Evolutionary conservation across 2,888 invertebrate genomes (phyloP), one percentile per base, ranked within the genome.

Genomic region (Ptychoptera albimana): DNA sequence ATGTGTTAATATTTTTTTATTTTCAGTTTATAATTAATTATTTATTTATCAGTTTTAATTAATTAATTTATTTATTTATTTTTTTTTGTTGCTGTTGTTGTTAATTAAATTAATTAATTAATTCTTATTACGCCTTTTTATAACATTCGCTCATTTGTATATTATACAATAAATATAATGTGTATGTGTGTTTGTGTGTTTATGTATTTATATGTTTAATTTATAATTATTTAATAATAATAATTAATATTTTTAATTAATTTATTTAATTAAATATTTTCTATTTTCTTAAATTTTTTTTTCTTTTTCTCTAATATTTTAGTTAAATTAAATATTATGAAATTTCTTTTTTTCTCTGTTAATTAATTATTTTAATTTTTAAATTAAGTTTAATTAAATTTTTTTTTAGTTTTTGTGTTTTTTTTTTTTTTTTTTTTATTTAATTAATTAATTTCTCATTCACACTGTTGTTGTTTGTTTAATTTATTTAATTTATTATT

Each of bases 21-120:
- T 50, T 50, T 47, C 49, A 50, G 47, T 49, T 49, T 46, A 50
- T 47, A 40, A 43, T 45, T 48, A 42, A 46, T 43, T 46, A 43
- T 41, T 43, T 43, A 43, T 14, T 5, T 23, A 23, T 23, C 3
- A 23, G 38, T 43, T 47, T 45, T 45, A 45, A 23, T 23, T 23
- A 23, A 23, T 23, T 23, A 23, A 23, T 23, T 23, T 23, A 3
- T 5, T 23, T 23, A 23, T 23, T 49, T n/a, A n/a, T n/a, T n/a
- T n/a, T 48, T 42, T 32, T 45, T 47, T 44, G 31, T 36, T 44
- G 42, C 31, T 47, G 45, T 40, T 39, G 13, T 39, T 29, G 15
- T 16, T 39, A 16, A 16, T 39, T 44, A 49, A 49, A 34, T 48
- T 45, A 50, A 47, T 44, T 48, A 50, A 45, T 45, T 45, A 43